Evolutionary conservation across 1,140 invertebrate species (phyloP), one percentile per base, ranked within the genome.

Genomic region (Drosophila pachea): DNA sequence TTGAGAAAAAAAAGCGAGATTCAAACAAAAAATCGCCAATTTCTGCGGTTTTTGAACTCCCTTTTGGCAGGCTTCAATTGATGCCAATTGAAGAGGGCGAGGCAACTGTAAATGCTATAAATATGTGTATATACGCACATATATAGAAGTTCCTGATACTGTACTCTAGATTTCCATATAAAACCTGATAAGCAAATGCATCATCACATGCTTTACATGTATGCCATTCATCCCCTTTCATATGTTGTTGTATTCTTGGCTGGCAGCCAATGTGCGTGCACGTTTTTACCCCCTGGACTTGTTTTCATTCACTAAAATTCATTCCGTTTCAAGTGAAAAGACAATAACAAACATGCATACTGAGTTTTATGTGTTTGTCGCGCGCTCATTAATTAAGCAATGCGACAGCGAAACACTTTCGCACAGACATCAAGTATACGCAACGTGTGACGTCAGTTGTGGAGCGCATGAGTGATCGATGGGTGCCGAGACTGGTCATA

Each of bases 41-140:
- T 22, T 22, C 22, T 22, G 22, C 65, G 77, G 77, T 73, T 73
- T 58, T 76, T 81, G 76, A 81, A 81, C 76, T 48, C 49, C 38
- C 12, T 7, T 2, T 43, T 7, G 40, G 12, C 4, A n/a, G 40
- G 2, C 32, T n/a, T 32, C 22, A 33, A 45, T 43, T 45, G 40
- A 45, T 43, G 40, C 5, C 40, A 43, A 43, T 43, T 43, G 40
- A 3, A 5, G 14, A 5, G 14, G 40, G 14, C 14, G 40, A 43
- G 40, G 12, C 12, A 43, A 14, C 40, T 43, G 40, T 43, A n/a
- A n/a, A 7, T n/a, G 14, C 12, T 43, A 7, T 22, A 22, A 22
- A 22, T 22, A 22, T 22, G 3, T 22, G 22, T 22, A 22, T 22
- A 22, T 22, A 22, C 22, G 3, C 22, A 22, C 22, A 22, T 22